These are phyloP conservation scores for Mimachlamys varia DNA, from an alignment of 2,888 invertebrate genomes.

Conservation along the genomic window DNA sequence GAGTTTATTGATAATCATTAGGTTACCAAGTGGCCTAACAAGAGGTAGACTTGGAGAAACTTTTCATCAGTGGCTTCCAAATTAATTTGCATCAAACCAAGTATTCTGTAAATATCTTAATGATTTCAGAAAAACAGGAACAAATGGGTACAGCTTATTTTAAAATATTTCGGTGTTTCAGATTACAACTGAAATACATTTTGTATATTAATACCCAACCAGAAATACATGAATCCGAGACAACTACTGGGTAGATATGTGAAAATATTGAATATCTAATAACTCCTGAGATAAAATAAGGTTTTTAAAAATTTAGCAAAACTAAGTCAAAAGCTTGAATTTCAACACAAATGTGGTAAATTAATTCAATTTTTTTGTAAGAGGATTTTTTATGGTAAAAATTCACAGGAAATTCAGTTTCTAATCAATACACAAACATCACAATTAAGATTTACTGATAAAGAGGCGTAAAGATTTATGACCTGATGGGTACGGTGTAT, in stretches of 20 bases:
- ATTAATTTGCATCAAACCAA: background rate
- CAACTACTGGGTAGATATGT: background rate
- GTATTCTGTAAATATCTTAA: background rate
- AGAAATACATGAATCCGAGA: background rate
- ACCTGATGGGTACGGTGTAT: background rate
- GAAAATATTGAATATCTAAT: background rate
- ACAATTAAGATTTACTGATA: conserved; percentile 4
- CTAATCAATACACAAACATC: conserved; percentile 7
- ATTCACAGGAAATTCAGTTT: background rate
- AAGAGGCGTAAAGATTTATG: background rate
- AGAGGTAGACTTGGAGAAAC: background rate
- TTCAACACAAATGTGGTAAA: background rate
- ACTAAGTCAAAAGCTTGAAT: background rate
- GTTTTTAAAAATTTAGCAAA: background rate
- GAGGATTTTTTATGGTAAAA: background rate
- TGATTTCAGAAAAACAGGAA: background rate
- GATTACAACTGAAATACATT: background rate
- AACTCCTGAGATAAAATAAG: too few relatives aligned
- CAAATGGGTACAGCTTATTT: background rate
- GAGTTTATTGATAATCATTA: background rate
- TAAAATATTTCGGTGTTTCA: background rate
- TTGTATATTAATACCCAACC: background rate
- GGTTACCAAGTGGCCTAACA: background rate
- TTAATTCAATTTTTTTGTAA: background rate
- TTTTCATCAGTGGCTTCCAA: background rate